phyloP scores from a whole-genome alignment of 2,113 vertebrate species.

The Sus scrofa region T2T-Sscrofa CM000826.6:115520501-115521000 shows the following conservation, averaged over 20 bases:
- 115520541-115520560: background rate
- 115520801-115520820: background rate
- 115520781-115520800: slow-evolving; percentile 1
- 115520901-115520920: slow-evolving; percentile 70
- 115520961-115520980: slow-evolving; percentile 81
- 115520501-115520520: background rate
- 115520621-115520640: background rate
- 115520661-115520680: background rate
- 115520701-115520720: slow-evolving; percentile 6
- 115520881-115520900: slow-evolving; percentile 60
- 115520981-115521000: slow-evolving; percentile 82
- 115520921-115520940: slow-evolving; percentile 86
- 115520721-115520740: background rate
- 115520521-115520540: background rate
- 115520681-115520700: background rate
- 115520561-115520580: background rate
- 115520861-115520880: background rate
- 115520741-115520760: slow-evolving; percentile 42
- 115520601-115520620: background rate
- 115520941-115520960: slow-evolving; percentile 85
- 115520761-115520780: background rate
- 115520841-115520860: slow-evolving; percentile 34
- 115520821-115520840: slow-evolving; percentile 36
- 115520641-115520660: background rate
- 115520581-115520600: background rate